These are phyloP conservation scores for Microcebus tavaratra DNA, from an alignment of 2,113 vertebrate genomes.

Conservation along the genomic window DNA sequence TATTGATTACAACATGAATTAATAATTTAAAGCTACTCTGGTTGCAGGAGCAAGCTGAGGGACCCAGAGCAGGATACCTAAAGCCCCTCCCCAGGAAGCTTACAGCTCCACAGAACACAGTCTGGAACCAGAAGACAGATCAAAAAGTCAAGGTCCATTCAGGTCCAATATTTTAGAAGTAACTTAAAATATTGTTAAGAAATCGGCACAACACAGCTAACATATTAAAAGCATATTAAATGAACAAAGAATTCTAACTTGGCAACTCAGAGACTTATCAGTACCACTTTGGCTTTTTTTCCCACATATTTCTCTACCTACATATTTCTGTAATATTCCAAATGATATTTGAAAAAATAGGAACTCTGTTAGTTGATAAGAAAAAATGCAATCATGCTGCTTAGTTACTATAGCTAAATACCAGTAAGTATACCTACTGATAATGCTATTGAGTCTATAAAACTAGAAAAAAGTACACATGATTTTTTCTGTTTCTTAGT, in stretches of 20 bases:
- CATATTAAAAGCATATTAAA: neutral
- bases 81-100: neutral
- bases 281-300: neutral
- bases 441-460: neutral
- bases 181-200: neutral
- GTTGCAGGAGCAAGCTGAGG: neutral
- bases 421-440: neutral
- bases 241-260: neutral
- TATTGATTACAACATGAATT: neutral
- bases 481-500: conserved; percentile 26
- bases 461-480: neutral
- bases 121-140: neutral
- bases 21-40: neutral
- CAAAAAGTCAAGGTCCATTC: neutral
- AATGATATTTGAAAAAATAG: neutral
- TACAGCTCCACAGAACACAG: neutral
- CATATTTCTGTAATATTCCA: neutral
- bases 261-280: neutral
- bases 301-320: neutral
- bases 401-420: conserved; percentile 2
- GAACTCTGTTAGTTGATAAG: neutral
- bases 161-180: conserved; percentile 2
- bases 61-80: neutral
- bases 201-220: neutral
- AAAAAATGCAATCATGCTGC: conserved; percentile 35